Percentiles rank a stretch among this genome's conserved stretches.
phyloP scores from a whole-genome alignment of 2,113 vertebrate genomes.

The Actenoides hombroni region DNA sequence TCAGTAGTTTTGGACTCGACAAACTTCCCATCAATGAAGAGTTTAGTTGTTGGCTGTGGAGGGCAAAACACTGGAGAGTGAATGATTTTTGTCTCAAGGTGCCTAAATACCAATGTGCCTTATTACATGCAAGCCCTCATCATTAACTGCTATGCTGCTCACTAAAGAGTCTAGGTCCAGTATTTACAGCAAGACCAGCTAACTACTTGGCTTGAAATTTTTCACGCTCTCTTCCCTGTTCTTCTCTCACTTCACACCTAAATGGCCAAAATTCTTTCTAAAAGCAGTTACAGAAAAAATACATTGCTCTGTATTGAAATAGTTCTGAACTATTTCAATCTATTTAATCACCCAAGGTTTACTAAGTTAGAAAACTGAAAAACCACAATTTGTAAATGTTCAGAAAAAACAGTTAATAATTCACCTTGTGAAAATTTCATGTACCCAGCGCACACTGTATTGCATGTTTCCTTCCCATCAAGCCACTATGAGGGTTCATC shows the following conservation, averaged over 20 bases:
- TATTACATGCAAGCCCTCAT: background rate
- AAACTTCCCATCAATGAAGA: constrained; percentile 97
- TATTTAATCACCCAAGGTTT: background rate
- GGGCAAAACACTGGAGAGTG: constrained; percentile 10
- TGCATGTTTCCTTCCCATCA: background rate
- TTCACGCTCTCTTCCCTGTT: background rate
- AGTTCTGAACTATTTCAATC: background rate
- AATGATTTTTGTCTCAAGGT: background rate
- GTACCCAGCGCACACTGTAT: background rate
- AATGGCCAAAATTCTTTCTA: background rate
- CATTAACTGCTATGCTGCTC: background rate
- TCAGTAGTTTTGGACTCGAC: constrained; percentile 91
- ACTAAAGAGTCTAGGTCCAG: background rate
- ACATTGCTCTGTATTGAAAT: background rate
- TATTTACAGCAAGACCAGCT: background rate
- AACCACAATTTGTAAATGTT: background rate
- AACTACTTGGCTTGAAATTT: background rate
- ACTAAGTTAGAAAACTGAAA: background rate
- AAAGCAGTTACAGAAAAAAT: background rate
- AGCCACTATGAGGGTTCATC: background rate
- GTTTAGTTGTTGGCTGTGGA: constrained; percentile 89
- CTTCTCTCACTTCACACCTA: background rate
- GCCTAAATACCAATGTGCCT: background rate
- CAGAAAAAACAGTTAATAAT: constrained; percentile 2
- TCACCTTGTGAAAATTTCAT: background rate